These are phyloP conservation scores for Onychomys arenicola DNA, from an alignment of 2,797 vertebrate genomes.

Conservation along the genomic window DNA sequence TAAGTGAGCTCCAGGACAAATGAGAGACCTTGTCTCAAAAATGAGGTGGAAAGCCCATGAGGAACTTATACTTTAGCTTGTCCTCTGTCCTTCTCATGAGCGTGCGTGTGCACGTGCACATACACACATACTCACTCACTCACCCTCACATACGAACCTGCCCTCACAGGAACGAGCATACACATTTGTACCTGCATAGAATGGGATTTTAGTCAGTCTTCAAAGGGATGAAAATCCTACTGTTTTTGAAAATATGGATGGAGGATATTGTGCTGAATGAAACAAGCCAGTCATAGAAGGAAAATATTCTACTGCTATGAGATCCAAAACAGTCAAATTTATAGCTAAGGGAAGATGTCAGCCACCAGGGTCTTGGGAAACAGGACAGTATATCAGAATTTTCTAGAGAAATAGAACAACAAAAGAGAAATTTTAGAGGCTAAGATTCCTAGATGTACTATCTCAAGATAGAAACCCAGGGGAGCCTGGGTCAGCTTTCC, in stretches of 20 bases:
- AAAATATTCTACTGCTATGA: neutral
- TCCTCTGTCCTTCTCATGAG: neutral
- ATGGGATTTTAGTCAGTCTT: neutral
- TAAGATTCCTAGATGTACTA: neutral
- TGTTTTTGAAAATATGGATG: accelerated
- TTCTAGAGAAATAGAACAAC: neutral
- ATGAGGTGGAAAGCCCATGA: no score
- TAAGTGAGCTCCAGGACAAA: no score
- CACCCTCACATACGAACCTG: neutral
- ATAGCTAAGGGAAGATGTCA: neutral
- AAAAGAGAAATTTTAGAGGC: neutral
- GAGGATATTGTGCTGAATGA: neutral
- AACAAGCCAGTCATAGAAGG: neutral
- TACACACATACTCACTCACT: neutral
- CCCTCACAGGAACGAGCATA: neutral
- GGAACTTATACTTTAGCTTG: neutral
- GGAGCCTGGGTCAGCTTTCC: neutral
- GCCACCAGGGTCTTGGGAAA: neutral
- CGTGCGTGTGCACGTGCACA: neutral
- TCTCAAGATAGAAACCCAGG: neutral
- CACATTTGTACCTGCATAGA: neutral
- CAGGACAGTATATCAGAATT: neutral
- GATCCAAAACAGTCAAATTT: neutral
- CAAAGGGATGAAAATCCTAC: neutral
- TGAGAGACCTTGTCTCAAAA: neutral